These are phyloP conservation scores for Porites cylindrica DNA, from an alignment of 92 coral and sea anemone genomes.

Conservation along the genomic window DNA sequence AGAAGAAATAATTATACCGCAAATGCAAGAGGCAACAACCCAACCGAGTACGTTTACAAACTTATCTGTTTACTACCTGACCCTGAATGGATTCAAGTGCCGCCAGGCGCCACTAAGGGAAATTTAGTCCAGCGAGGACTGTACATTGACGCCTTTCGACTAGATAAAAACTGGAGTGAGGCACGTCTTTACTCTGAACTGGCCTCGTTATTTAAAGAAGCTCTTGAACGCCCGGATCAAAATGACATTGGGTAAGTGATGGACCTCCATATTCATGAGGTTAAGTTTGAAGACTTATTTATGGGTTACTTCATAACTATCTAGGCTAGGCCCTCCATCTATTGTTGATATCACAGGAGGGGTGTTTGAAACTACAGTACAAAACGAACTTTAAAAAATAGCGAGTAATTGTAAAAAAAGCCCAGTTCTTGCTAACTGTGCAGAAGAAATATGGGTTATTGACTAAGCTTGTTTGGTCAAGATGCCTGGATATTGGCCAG, in stretches of 20 bases:
- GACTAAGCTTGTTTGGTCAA: no score
- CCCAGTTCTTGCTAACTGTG: no score
- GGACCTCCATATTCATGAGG: background rate
- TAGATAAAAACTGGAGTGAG: constrained; percentile 37
- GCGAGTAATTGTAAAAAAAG: no score
- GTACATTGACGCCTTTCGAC: constrained; percentile 30
- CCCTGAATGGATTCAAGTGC: constrained; percentile 43
- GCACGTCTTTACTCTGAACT: constrained; percentile 6
- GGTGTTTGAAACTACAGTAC: no score
- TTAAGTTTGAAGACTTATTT: no score
- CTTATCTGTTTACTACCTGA: background rate
- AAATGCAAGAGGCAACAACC: background rate
- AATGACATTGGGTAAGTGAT: constrained; percentile 31
- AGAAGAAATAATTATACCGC: background rate
- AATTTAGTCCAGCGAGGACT: constrained; percentile 25
- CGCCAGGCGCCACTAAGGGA: constrained; percentile 21
- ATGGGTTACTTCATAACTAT: no score
- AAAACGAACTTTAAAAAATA: no score
- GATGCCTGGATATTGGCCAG: no score
- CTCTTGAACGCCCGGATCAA: background rate
- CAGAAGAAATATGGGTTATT: no score
- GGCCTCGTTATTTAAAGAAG: constrained; percentile 28
- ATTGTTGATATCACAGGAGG: no score
- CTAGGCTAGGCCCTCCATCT: no score
- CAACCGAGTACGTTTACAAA: no score